phyloP scores from a whole-genome alignment of 2,888 invertebrate genomes.

The Pegoplata infirma region DNA sequence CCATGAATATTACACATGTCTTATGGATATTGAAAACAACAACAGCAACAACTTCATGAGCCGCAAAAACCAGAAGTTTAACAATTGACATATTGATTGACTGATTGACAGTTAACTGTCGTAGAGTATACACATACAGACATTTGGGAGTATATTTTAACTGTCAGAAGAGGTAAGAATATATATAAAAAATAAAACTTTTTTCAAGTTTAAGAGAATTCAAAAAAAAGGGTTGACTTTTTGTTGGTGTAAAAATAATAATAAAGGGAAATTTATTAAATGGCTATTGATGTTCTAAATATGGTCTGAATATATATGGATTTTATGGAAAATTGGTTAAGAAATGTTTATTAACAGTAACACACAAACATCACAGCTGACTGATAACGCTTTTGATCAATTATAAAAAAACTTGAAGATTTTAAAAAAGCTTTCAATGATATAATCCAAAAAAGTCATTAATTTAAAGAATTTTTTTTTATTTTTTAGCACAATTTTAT shows the following conservation, averaged over 20 bases:
- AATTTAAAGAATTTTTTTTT: too few species aligned
- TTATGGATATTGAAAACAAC: slow-evolving; percentile 18
- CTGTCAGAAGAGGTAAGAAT: slow-evolving; percentile 13
- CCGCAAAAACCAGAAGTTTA: neutral
- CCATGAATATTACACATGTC: slow-evolving; percentile 1
- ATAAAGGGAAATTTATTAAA: slow-evolving; percentile 8
- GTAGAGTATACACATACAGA: neutral
- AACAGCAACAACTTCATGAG: slow-evolving; percentile 14
- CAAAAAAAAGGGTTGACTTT: neutral
- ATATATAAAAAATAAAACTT: too few species aligned
- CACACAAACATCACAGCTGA: too few species aligned
- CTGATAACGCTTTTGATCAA: too few species aligned
- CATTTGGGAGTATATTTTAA: neutral
- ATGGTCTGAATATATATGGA: slow-evolving; percentile 19
- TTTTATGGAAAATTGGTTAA: neutral
- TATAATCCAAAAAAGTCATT: too few species aligned
- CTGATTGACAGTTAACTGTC: slow-evolving; percentile 64
- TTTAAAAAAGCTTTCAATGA: too few species aligned
- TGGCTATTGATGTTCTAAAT: neutral
- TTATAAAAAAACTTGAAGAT: too few species aligned
- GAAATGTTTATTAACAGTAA: too few species aligned
- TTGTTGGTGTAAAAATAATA: neutral
- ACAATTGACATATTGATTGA: slow-evolving; percentile 61
- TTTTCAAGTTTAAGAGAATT: slow-evolving; percentile 9
- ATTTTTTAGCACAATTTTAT: too few species aligned